Evolutionary conservation across 2,888 invertebrate species (phyloP).

Genomic region (Oxystoma pomonae): DNA sequence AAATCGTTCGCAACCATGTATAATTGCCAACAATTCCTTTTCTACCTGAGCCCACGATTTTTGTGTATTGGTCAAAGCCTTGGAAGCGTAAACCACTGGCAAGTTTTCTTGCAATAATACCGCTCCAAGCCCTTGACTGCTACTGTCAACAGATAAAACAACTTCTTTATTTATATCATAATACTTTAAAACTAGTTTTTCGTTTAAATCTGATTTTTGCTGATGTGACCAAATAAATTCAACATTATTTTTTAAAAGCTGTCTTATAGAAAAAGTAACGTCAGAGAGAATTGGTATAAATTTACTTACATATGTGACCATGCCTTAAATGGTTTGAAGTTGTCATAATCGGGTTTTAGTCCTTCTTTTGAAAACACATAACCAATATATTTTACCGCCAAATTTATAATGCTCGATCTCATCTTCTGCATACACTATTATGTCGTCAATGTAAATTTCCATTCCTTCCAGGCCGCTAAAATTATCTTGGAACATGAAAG

Average conservation of each 20-base stretch:
- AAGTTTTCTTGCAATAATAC: constrained; percentile 1
- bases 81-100: constrained; percentile 5
- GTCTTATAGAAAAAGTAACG: neutral
- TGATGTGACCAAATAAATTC: neutral
- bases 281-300: neutral
- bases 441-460: constrained; percentile 25
- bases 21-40: constrained; percentile 4
- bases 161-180: neutral
- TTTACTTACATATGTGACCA: constrained; percentile 19
- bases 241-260: neutral
- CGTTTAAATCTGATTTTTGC: no score
- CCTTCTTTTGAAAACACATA: constrained; percentile 26
- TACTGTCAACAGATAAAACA: neutral
- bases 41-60: constrained; percentile 6
- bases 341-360: constrained; percentile 25
- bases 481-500: constrained; percentile 17
- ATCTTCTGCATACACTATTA: constrained; percentile 20
- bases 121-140: neutral
- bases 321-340: constrained; percentile 26
- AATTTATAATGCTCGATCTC: constrained; percentile 15
- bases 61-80: constrained; percentile 1
- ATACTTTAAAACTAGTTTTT: neutral
- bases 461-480: constrained; percentile 15
- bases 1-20: constrained; percentile 1
- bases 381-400: constrained; percentile 24